These are phyloP conservation scores for Condylura cristata DNA, from an alignment of 2,113 vertebrate genomes.

Conservation along the genomic window DNA sequence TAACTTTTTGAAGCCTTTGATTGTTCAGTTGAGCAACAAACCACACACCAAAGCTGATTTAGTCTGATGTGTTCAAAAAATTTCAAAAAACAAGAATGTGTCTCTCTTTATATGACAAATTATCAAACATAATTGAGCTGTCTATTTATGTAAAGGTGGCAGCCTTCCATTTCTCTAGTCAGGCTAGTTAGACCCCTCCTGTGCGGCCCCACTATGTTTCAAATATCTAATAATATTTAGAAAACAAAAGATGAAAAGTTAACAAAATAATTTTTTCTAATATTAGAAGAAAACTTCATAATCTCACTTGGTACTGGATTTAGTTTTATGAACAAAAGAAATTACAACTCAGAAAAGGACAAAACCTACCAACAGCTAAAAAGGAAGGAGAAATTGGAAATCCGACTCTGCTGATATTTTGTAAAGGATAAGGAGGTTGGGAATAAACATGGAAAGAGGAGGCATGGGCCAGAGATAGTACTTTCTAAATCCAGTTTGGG, in stretches of 20 bases:
- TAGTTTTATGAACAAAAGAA: conserved; percentile 41
- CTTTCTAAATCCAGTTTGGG: conserved; percentile 77
- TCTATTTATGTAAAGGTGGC: not conserved
- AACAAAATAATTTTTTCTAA: conserved; percentile 36
- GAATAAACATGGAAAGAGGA: conserved; percentile 57
- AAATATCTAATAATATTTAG: conserved; percentile 30
- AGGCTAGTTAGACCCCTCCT: not conserved
- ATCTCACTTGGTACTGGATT: conserved; percentile 32
- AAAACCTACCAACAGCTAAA: not conserved
- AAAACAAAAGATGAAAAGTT: not conserved
- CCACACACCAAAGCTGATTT: not conserved
- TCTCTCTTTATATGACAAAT: conserved; percentile 48
- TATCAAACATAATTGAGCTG: conserved; percentile 64
- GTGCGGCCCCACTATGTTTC: not conserved
- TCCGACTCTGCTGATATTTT: not conserved
- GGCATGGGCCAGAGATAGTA: conserved; percentile 46
- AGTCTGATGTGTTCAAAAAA: not conserved
- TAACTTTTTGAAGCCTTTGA: not conserved
- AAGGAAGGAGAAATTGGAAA: not conserved
- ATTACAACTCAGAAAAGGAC: not conserved
- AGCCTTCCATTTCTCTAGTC: not conserved
- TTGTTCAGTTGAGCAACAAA: not conserved
- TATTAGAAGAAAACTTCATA: not conserved
- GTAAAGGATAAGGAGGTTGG: conserved; percentile 37
- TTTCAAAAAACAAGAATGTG: conserved; percentile 37